Conservation (phyloP, 1,140 invertebrate genomes). For the Acromyrmex heyeri region DNA sequence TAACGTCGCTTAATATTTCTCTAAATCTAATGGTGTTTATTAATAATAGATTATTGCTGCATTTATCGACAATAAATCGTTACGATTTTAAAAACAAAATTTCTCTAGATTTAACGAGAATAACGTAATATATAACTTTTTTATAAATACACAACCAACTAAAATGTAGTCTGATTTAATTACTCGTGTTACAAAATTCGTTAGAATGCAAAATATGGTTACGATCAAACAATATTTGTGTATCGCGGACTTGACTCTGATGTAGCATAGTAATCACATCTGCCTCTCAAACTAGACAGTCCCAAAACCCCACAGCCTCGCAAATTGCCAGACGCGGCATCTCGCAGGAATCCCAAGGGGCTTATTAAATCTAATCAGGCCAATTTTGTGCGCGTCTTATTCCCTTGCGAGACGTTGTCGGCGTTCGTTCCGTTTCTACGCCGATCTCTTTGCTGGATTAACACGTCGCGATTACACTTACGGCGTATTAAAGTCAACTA, state of each 20-base stretch:
- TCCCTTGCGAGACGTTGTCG: constrained; percentile 53
- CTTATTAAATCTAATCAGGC: constrained; percentile 75
- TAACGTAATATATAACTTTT: background rate
- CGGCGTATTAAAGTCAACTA: constrained; percentile 43
- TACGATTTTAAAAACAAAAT: background rate
- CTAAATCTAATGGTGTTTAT: background rate
- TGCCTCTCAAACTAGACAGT: constrained; percentile 57
- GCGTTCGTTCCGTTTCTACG: constrained; percentile 21
- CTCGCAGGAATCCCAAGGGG: constrained; percentile 57
- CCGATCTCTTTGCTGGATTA: constrained; percentile 60
- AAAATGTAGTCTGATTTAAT: background rate
- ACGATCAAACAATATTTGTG: constrained; percentile 5
- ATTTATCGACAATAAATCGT: constrained; percentile 10
- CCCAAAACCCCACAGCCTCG: constrained; percentile 59
- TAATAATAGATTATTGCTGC: background rate
- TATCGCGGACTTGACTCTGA: constrained; percentile 32
- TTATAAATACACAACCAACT: background rate
- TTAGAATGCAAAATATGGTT: background rate
- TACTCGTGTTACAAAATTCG: background rate
- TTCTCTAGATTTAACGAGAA: background rate
- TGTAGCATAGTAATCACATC: constrained; percentile 51
- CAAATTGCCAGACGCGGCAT: constrained; percentile 67
- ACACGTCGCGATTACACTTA: constrained; percentile 50
- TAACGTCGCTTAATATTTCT: background rate
- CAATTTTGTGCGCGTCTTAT: constrained; percentile 70